phyloP scores from a whole-genome alignment of 2,113 vertebrate genomes.

The Scomber japonicus region DNA sequence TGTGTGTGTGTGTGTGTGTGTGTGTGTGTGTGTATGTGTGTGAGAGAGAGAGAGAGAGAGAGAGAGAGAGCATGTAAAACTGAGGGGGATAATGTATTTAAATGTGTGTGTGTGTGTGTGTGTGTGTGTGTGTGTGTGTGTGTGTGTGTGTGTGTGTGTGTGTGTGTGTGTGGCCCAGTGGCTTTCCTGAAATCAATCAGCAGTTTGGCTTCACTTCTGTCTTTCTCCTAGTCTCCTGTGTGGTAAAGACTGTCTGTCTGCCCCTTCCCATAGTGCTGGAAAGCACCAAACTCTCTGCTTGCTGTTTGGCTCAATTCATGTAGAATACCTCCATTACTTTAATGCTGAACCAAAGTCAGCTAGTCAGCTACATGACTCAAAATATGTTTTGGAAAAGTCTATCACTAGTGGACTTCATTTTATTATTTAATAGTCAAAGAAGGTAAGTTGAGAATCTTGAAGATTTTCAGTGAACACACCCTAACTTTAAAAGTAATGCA shows the following conservation, averaged over 20 bases:
- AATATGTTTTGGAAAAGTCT: slow-evolving; percentile 16
- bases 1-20: slow-evolving; percentile 20
- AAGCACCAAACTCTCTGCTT: slow-evolving; percentile 38
- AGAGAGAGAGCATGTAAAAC: slow-evolving; percentile 9
- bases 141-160: slow-evolving; percentile 13
- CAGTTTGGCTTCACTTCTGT: slow-evolving; percentile 69
- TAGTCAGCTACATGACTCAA: slow-evolving; percentile 10
- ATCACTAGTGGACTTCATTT: slow-evolving; percentile 5
- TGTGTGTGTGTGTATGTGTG: slow-evolving; percentile 40
- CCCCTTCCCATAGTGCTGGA: slow-evolving; percentile 15
- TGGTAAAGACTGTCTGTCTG: slow-evolving; percentile 56
- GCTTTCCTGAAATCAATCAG: slow-evolving; percentile 73
- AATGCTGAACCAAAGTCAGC: slow-evolving; percentile 4
- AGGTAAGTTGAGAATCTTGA: not conserved
- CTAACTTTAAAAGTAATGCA: not conserved
- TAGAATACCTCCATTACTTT: slow-evolving; percentile 7
- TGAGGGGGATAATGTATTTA: not conserved
- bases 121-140: slow-evolving; percentile 59
- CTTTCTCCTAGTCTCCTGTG: slow-evolving; percentile 55
- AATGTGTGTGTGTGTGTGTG: slow-evolving; percentile 10
- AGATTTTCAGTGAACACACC: not conserved
- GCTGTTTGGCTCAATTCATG: slow-evolving; percentile 6
- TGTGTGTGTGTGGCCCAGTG: slow-evolving; percentile 52
- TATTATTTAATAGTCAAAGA: not conserved
- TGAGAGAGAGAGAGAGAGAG: not conserved